Evolutionary conservation across 2,113 vertebrate species (phyloP), one percentile per base, ranked within the genome.

Genomic region (Siniperca chuatsi): DNA sequence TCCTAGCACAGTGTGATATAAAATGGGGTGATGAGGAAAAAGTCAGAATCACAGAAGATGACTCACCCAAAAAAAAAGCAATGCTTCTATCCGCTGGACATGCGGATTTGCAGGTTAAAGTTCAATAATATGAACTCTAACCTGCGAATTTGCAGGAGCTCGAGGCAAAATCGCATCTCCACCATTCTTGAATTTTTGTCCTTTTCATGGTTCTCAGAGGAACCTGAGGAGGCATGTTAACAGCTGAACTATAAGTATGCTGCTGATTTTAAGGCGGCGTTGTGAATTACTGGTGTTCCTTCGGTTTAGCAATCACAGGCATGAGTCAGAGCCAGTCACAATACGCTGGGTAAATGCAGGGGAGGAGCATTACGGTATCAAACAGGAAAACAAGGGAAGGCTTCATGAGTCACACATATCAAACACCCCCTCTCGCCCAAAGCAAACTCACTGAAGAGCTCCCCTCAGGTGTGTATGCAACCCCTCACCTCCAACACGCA

Each of bases 251-350:
- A 2, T 44, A 35, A 77, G 52, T 37, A 62, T 44, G 16, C 40
- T 25, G 46, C 55, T 72, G 68, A 78, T 65, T 78, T 69, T 58
- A 75, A 74, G 16, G n/a, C 6, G 21, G 50, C 29, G 4, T 9
- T 42, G 18, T 70, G 77, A 62, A 75, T 87, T 69, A 79, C 55
- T 52, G 58, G 33, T 16, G 77, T 68, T 84, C 72, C 50, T 64
- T 69, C 57, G 74, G 52, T 74, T 66, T 15, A 23, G 50, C 64
- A 46, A 21, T 80, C 50, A 29, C 54, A 37, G 12, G 52, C 1
- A 29, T 85, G 84, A 90, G 84, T 90, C 88, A 92, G 68, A 88
- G 75, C 20, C 75, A 10, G 78, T 74, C 52, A 78, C 81, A 92
- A 85, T 83, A 73, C 1, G 13, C 62, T 40, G 79, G 70, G 35